Conservation (phyloP, 2,113 vertebrate genomes). For the Pandion haliaetus region DNA sequence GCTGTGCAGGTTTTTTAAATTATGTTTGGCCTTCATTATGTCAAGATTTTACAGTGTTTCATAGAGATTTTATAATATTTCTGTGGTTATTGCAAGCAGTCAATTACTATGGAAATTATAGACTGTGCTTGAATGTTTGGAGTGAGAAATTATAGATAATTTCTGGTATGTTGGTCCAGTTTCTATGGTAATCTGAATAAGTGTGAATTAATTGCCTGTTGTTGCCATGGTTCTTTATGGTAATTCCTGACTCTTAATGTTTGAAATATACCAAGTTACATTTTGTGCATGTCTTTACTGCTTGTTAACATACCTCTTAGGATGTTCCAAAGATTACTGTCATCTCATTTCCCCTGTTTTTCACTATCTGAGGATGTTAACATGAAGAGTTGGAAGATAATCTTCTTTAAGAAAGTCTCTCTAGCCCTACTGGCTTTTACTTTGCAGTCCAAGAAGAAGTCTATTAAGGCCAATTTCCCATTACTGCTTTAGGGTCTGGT, state of each 20-base stretch:
- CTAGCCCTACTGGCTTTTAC: background rate
- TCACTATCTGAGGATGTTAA: background rate
- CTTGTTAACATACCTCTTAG: background rate
- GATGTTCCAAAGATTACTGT: background rate
- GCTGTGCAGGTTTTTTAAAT: background rate
- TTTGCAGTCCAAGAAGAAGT: background rate
- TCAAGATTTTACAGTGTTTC: background rate
- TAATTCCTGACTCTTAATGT: slow-evolving; percentile 4
- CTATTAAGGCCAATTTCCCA: background rate
- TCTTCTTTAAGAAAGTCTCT: slow-evolving; percentile 10
- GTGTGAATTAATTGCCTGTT: slow-evolving; percentile 51
- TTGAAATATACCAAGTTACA: background rate
- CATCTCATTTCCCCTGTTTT: background rate
- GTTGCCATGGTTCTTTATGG: slow-evolving; percentile 40
- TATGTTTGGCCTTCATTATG: background rate
- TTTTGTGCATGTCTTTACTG: background rate
- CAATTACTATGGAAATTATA: slow-evolving; percentile 68
- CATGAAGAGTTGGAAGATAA: background rate
- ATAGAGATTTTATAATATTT: slow-evolving; percentile 28
- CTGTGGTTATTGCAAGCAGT: slow-evolving; percentile 21
- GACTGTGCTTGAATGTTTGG: slow-evolving; percentile 38
- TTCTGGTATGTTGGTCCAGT: slow-evolving; percentile 38
- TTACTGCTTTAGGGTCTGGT: background rate
- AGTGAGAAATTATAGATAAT: slow-evolving; percentile 59
- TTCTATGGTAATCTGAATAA: slow-evolving; percentile 63